Conservation (phyloP, 1,140 invertebrate genomes). For the Protaetia brevitarsis region DNA sequence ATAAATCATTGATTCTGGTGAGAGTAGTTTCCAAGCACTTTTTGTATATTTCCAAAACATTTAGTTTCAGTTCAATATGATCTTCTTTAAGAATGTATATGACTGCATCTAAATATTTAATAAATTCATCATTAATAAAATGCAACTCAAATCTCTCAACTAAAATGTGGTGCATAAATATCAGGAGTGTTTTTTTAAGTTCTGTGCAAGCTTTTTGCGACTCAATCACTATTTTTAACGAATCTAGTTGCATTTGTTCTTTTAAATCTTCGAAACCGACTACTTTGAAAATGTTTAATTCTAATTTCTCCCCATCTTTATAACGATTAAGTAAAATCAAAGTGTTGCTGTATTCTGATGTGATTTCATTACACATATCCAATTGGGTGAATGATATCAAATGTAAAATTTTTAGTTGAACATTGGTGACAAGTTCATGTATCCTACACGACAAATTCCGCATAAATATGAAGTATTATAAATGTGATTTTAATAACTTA, state of each 20-base stretch:
- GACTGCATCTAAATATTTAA: slow-evolving; percentile 34
- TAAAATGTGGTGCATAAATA: slow-evolving; percentile 37
- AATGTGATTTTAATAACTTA: slow-evolving; percentile 34
- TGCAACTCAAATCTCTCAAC: slow-evolving; percentile 30
- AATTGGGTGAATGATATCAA: slow-evolving; percentile 52
- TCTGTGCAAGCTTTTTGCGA: slow-evolving; percentile 29
- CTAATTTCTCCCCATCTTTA: slow-evolving; percentile 34
- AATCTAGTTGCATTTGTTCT: slow-evolving; percentile 51
- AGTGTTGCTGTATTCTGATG: slow-evolving; percentile 50
- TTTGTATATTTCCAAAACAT: slow-evolving; percentile 37
- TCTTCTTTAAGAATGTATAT: slow-evolving; percentile 34
- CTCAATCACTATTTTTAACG: slow-evolving; percentile 42
- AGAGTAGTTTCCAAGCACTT: slow-evolving; percentile 26
- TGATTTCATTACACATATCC: slow-evolving; percentile 50
- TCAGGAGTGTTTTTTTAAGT: slow-evolving; percentile 37
- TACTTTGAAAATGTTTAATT: slow-evolving; percentile 50
- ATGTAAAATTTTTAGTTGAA: slow-evolving; percentile 54
- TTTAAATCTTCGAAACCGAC: slow-evolving; percentile 48
- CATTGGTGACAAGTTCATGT: slow-evolving; percentile 51
- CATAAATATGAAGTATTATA: slow-evolving; percentile 34
- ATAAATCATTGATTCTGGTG: slow-evolving; percentile 28
- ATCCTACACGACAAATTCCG: too few species aligned
- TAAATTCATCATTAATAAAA: background rate
- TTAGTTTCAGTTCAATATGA: slow-evolving; percentile 32
- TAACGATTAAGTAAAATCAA: slow-evolving; percentile 49